A percentile compares a stretch with the other conserved stretches of the same genome.
Evolutionary conservation across 2,113 vertebrate genomes (phyloP).

Genomic region (Clarias gariepinus): DNA sequence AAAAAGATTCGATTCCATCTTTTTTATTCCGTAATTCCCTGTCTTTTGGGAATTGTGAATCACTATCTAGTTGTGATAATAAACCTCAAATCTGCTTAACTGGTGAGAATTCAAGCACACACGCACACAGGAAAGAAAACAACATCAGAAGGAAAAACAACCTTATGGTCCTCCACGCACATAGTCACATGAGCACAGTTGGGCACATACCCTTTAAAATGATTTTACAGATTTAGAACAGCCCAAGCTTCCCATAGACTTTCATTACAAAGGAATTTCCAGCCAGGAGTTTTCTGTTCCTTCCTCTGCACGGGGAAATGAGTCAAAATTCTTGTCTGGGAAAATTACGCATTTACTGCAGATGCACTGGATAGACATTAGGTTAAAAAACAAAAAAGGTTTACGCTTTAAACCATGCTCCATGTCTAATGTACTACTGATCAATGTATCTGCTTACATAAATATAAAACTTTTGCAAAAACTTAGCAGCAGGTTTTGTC

Average conservation of each 20-base stretch:
- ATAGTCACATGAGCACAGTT: background rate
- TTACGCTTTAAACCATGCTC: no score
- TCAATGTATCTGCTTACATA: background rate
- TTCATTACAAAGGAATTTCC: constrained; percentile 6
- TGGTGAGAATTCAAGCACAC: background rate
- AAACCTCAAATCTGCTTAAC: background rate
- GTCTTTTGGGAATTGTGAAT: background rate
- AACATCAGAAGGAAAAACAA: background rate
- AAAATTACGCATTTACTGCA: background rate
- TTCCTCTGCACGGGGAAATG: background rate
- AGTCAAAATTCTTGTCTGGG: constrained; percentile 5
- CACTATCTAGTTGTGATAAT: background rate
- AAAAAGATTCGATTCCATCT: background rate
- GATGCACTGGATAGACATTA: background rate
- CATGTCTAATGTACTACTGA: background rate
- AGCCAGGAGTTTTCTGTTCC: constrained; percentile 25
- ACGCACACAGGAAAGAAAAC: background rate
- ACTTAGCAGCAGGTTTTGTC: constrained; percentile 3
- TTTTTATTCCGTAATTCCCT: background rate
- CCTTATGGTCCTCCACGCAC: background rate
- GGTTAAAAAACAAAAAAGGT: background rate
- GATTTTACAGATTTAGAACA: background rate
- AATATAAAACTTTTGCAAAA: constrained; percentile 10
- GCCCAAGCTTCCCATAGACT: background rate
- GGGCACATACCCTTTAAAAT: background rate